Evolutionary conservation across 2,797 vertebrate species (phyloP).

Genomic region (Ataeniobius toweri): DNA sequence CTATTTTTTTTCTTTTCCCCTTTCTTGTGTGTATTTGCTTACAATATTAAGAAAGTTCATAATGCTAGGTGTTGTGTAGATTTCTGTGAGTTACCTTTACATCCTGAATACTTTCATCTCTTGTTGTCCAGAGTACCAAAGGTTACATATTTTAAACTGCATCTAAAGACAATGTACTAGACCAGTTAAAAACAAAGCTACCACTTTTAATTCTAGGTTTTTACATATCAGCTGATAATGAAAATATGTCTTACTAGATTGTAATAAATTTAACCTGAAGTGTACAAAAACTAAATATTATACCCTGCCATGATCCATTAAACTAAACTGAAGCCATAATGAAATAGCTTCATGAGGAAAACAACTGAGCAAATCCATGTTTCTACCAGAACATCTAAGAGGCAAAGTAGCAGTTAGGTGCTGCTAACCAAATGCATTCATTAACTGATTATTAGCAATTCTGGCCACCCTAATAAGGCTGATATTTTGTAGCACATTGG

Average conservation of each 20-base stretch:
- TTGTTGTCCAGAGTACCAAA: not conserved
- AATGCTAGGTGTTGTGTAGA: conserved; percentile 25
- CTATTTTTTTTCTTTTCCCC: conserved; percentile 8
- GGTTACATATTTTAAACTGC: not conserved
- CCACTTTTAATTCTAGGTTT: not conserved
- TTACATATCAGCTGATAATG: not conserved
- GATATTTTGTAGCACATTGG: not conserved
- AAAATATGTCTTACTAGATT: not conserved
- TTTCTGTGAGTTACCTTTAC: not conserved
- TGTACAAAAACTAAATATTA: not conserved
- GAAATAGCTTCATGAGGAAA: not conserved
- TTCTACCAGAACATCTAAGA: too few relatives aligned
- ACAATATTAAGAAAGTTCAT: conserved; percentile 58
- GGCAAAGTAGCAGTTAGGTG: too few relatives aligned
- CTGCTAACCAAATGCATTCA: not conserved
- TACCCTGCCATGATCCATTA: too few relatives aligned
- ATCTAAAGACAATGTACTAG: not conserved
- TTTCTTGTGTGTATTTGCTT: conserved; percentile 49
- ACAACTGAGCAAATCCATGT: not conserved
- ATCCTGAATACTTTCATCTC: not conserved
- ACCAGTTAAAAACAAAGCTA: not conserved
- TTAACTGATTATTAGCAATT: not conserved
- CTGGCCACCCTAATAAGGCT: not conserved
- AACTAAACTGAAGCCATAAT: not conserved
- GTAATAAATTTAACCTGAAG: not conserved